phyloP scores from a whole-genome alignment of 2,113 vertebrate species.

The Vireo altiloquus region DNA sequence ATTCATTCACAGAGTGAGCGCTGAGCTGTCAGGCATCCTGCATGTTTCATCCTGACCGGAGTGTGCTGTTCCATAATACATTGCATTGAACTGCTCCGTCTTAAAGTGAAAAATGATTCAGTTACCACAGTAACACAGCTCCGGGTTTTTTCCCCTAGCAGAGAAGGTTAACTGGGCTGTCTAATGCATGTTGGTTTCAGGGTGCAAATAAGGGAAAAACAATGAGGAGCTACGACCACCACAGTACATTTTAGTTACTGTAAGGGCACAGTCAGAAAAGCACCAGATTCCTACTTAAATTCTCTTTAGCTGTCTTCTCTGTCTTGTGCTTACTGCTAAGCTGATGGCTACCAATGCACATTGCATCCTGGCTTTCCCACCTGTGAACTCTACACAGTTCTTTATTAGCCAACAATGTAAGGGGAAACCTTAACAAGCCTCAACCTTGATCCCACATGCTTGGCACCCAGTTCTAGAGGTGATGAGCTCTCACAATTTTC shows the following conservation, averaged over 20 bases:
- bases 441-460: not conserved
- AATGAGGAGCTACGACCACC: not conserved
- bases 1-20: slow-evolving; percentile 33
- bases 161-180: slow-evolving; percentile 66
- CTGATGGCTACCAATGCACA: not conserved
- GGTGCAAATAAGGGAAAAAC: slow-evolving; percentile 13
- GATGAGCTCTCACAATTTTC: not conserved
- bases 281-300: not conserved
- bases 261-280: not conserved
- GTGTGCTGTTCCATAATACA: slow-evolving; percentile 54
- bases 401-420: not conserved
- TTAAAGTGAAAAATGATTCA: slow-evolving; percentile 67
- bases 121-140: slow-evolving; percentile 76
- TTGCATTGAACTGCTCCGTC: slow-evolving; percentile 53
- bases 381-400: not conserved
- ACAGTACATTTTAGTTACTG: slow-evolving; percentile 27
- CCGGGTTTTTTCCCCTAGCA: slow-evolving; percentile 32
- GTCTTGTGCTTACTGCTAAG: not conserved
- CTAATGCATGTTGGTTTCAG: slow-evolving; percentile 32
- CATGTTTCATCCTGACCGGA: slow-evolving; percentile 25
- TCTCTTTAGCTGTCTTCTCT: not conserved
- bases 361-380: not conserved
- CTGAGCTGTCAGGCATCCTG: slow-evolving; percentile 39
- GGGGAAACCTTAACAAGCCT: not conserved
- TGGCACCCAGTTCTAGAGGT: not conserved